Conservation (phyloP, 2,888 invertebrate genomes). For the Synanthedon tipuliformis region DNA sequence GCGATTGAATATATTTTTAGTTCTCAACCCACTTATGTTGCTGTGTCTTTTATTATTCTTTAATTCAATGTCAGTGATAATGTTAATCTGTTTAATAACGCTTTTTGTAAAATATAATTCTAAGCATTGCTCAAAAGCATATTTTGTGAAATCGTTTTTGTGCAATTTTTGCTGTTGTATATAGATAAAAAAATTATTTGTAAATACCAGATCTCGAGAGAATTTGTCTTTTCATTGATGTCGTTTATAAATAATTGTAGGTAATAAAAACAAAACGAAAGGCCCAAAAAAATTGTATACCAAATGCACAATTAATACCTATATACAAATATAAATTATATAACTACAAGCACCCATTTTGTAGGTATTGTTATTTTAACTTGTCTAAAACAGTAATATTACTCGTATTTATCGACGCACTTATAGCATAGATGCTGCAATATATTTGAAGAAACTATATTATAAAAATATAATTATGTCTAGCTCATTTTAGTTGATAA, state of each 20-base stretch:
- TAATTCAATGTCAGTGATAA: not conserved
- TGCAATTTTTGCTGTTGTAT: conserved; percentile 67
- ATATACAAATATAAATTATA: conserved; percentile 39
- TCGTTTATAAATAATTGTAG: conserved; percentile 25
- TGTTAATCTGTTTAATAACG: conserved; percentile 36
- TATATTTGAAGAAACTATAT: conserved; percentile 5
- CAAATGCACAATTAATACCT: conserved; percentile 56
- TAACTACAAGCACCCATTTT: conserved; percentile 37
- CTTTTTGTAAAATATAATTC: conserved; percentile 61
- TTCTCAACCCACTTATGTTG: not conserved
- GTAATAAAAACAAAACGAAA: conserved; percentile 45
- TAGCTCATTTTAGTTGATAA: not conserved
- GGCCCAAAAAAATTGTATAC: conserved; percentile 63
- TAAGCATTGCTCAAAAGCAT: conserved; percentile 69
- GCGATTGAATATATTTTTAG: not conserved
- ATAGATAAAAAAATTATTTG: conserved; percentile 34
- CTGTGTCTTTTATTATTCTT: not conserved
- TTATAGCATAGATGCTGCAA: conserved; percentile 46
- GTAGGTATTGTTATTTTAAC: conserved; percentile 1
- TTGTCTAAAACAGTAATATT: conserved; percentile 9
- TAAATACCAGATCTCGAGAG: conserved; percentile 46
- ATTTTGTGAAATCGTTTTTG: conserved; percentile 69
- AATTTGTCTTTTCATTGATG: conserved; percentile 28
- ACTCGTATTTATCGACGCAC: conserved; percentile 30
- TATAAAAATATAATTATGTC: not conserved